A percentile compares a stretch with the other conserved stretches of the same genome.
phyloP scores from a whole-genome alignment of 1,140 invertebrate genomes.

The Bombus soroeensis region DNA sequence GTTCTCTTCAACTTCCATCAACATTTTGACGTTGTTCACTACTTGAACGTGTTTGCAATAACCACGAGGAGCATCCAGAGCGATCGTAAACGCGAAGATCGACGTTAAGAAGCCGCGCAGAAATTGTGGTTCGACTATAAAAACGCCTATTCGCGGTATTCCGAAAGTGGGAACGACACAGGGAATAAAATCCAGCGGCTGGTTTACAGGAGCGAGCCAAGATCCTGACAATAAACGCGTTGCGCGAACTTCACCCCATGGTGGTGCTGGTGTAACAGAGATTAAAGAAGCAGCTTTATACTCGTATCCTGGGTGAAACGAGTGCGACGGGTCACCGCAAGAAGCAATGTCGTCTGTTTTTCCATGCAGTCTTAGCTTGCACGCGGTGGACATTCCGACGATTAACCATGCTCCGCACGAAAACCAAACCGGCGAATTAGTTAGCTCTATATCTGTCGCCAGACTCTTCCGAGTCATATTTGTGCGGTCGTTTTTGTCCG shows the following conservation, averaged over 20 bases:
- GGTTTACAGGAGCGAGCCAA: neutral
- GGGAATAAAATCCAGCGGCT: neutral
- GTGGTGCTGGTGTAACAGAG: conserved; percentile 35
- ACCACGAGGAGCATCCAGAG: neutral
- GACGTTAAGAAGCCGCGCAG: too few species aligned
- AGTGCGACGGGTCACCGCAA: conserved; percentile 52
- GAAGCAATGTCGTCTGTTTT: conserved; percentile 54
- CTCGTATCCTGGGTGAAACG: conserved; percentile 51
- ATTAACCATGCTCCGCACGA: conserved; percentile 50
- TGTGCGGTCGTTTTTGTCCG: too few species aligned
- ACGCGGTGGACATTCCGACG: conserved; percentile 51
- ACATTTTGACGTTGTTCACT: neutral
- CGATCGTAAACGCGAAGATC: neutral
- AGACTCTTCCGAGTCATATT: too few species aligned
- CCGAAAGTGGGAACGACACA: neutral
- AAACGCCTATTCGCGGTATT: neutral
- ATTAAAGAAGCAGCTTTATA: conserved; percentile 64
- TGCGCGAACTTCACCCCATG: conserved; percentile 18
- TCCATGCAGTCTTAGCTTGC: conserved; percentile 40
- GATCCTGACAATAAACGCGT: conserved; percentile 54
- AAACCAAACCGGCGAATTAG: conserved; percentile 54
- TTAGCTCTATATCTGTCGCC: neutral
- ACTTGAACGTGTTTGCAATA: neutral
- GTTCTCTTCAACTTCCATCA: neutral
- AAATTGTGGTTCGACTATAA: neutral